Base-by-base conservation (phyloP, 2,797 vertebrate genomes). In the Macropus fuliginosus region DNA sequence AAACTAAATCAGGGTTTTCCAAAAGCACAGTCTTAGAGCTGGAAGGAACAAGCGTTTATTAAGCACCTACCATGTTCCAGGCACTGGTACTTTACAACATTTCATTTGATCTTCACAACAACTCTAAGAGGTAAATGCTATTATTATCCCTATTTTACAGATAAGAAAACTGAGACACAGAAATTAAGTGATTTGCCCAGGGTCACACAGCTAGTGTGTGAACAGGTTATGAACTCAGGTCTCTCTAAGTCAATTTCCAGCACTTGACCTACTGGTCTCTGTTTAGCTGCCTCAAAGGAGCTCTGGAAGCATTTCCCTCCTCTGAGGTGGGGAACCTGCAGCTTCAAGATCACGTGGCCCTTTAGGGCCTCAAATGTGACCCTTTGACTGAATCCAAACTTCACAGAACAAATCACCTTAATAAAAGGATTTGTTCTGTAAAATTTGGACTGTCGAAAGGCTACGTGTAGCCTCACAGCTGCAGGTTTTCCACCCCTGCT, bases 141-240 rank as follows among this genome's bases (percentile, higher is more conserved):
- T 29, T 50, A 4, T 34, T 1, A 14, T 54, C 54, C 24, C 29
- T 27, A 14, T 34, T 56, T 74, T 34, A 90, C 28, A 92, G 62
- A 27, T 55, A 40, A 94, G 55, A n/a, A 94, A 56, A 92, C 13
- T 2, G 62, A 96, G 90, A n/a, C 74, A 92, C 1, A 28, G 89
- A 93, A 54, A 0, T 56, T 59, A 97, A 1, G 34, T 92, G 55
- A 93, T 54, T n/a, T 92, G 54, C 52, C 56, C 92, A 91, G 40
- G 92, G n/a, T 56, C 55, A 93, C 55, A 92, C 10, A 21, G 62
- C 40, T 93, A 92, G n/a, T 81, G n/a, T 46, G n/a, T 81, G 8
- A 24, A 52, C 54, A 90, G 40, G 16, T 87, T 59, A 31, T 93
- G 40, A 5, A 92, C 56, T 90, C 57, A 91, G 56, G 56, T 14